A percentile compares a stretch with the other conserved stretches of the same genome.
Conservation (phyloP, 1,140 invertebrate genomes). For the Temnothorax nylanderi region DNA sequence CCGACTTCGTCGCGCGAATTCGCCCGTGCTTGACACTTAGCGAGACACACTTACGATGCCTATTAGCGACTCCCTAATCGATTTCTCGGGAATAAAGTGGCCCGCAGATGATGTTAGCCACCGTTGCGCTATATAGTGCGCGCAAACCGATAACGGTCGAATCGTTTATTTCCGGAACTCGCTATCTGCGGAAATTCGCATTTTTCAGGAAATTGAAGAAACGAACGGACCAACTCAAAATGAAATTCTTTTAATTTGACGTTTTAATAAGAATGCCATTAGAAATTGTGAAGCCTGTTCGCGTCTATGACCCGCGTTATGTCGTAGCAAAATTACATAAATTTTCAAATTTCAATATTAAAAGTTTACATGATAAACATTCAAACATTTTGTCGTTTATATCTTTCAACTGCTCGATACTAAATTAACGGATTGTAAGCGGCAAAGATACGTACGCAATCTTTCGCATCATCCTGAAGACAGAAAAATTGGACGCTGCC, state of each 20-base stretch:
- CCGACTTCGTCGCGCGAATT: conserved; percentile 17
- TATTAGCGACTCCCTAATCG: conserved; percentile 32
- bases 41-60: neutral
- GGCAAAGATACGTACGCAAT: neutral
- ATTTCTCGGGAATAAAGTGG: conserved; percentile 40
- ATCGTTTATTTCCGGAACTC: conserved; percentile 47
- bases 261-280: neutral
- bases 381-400: neutral
- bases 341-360: conserved; percentile 11
- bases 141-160: conserved; percentile 16
- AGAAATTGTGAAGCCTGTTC: neutral
- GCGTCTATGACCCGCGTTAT: neutral
- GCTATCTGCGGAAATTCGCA: conserved; percentile 18
- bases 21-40: conserved; percentile 32
- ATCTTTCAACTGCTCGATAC: neutral
- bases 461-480: conserved; percentile 2
- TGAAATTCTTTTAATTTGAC: conserved; percentile 3
- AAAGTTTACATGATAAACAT: neutral
- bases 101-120: conserved; percentile 6
- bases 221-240: neutral
- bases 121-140: neutral
- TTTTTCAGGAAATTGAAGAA: conserved; percentile 45
- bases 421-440: neutral
- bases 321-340: neutral
- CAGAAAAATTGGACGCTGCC: conserved; percentile 31